Conservation (phyloP, 2,797 vertebrate genomes). For the Notamacropus eugenii region DNA sequence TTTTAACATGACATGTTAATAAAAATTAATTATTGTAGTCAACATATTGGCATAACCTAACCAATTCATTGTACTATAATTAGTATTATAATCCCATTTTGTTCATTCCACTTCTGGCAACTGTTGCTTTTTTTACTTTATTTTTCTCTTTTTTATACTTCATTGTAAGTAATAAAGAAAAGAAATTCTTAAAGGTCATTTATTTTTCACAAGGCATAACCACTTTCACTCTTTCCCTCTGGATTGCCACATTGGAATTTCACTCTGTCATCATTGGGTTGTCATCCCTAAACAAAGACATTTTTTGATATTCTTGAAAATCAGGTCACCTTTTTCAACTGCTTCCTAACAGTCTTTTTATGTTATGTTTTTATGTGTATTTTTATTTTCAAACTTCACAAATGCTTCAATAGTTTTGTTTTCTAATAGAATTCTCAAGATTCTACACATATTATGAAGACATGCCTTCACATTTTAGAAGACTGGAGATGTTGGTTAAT, state of each 20-base stretch:
- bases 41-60: slow-evolving; percentile 49
- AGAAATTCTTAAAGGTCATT: slow-evolving; percentile 10
- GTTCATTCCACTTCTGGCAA: slow-evolving; percentile 34
- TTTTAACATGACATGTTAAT: background rate
- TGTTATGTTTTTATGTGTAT: background rate
- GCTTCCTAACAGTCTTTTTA: background rate
- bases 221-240: slow-evolving; percentile 53
- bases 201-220: slow-evolving; percentile 32
- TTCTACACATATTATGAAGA: background rate
- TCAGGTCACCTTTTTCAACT: background rate
- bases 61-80: slow-evolving; percentile 18
- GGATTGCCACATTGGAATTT: slow-evolving; percentile 45
- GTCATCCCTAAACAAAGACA: background rate
- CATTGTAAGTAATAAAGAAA: slow-evolving; percentile 53
- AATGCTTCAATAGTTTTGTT: slow-evolving; percentile 35
- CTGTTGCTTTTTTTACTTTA: background rate
- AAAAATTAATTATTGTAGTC: slow-evolving; percentile 47
- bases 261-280: background rate
- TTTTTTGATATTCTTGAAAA: background rate
- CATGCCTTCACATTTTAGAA: background rate
- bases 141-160: background rate
- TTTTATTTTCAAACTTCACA: slow-evolving; percentile 36
- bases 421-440: slow-evolving; percentile 14
- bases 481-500: background rate
- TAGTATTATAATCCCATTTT: slow-evolving; percentile 29